These are phyloP conservation scores for Calyptomena viridis DNA, from an alignment of 2,113 vertebrate species.

Conservation along the genomic window DNA sequence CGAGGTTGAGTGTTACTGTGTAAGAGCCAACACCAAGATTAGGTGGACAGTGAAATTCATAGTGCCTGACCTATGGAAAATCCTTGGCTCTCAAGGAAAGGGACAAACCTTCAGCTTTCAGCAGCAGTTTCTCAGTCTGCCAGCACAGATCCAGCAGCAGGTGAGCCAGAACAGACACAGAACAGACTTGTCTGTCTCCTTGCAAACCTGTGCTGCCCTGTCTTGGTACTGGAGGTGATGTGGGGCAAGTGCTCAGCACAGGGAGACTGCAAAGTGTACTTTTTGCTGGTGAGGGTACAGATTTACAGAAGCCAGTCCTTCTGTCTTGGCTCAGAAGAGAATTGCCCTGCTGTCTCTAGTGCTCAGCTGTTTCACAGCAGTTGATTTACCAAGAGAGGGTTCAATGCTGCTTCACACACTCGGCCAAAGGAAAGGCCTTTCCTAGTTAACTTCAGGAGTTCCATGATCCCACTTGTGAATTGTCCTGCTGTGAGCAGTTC, in stretches of 20 bases:
- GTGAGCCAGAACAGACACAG: background rate
- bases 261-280: accelerated
- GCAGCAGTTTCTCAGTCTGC: background rate
- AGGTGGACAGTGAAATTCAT: background rate
- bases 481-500: background rate
- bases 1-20: background rate
- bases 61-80: background rate
- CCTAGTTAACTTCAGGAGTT: background rate
- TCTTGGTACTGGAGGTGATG: background rate
- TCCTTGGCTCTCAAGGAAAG: background rate
- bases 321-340: background rate
- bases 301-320: background rate
- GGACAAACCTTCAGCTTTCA: accelerated
- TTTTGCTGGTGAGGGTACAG: background rate
- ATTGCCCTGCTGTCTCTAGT: background rate
- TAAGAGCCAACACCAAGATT: background rate
- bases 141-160: background rate
- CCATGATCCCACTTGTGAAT: background rate
- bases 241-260: background rate
- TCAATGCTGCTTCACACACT: background rate
- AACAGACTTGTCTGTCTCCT: background rate
- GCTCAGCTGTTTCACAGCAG: background rate
- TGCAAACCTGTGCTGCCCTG: background rate
- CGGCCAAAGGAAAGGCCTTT: background rate
- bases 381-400: background rate